Percentiles rank a stretch among this genome's conserved stretches.
phyloP scores from a whole-genome alignment of 2,888 invertebrate species.

The Oscheius sp. region DNA sequence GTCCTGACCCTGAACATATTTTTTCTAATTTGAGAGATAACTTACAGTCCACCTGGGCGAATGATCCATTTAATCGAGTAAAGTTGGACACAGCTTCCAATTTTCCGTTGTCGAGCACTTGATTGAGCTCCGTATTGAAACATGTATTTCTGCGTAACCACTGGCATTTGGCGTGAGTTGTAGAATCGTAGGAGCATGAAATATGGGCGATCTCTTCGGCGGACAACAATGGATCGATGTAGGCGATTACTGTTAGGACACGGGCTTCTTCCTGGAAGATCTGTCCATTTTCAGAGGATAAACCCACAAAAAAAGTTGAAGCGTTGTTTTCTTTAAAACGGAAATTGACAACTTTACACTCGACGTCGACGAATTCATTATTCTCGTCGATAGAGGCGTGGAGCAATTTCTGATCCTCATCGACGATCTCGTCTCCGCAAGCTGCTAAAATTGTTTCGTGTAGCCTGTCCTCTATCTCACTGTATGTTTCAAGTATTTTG shows the following conservation, averaged over 20 bases:
- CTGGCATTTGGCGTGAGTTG: conserved; percentile 50
- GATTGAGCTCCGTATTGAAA: conserved; percentile 55
- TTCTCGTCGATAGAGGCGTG: conserved; percentile 61
- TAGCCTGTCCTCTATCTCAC: conserved; percentile 33
- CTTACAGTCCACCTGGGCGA: conserved; percentile 25
- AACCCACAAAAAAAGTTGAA: conserved; percentile 53
- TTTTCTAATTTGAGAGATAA: background rate
- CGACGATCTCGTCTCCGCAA: conserved; percentile 59
- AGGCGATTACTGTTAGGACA: conserved; percentile 59
- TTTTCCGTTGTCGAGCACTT: conserved; percentile 19
- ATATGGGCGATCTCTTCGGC: conserved; percentile 62
- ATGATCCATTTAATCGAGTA: conserved; percentile 8
- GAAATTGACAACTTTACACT: conserved; percentile 60
- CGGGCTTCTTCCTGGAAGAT: conserved; percentile 56
- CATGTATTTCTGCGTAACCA: conserved; percentile 61
- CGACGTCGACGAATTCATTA: conserved; percentile 62
- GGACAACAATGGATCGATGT: conserved; percentile 56
- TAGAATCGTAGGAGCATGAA: conserved; percentile 53
- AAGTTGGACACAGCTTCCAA: conserved; percentile 12
- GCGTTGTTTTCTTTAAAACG: conserved; percentile 43
- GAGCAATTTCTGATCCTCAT: conserved; percentile 62
- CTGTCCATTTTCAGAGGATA: background rate
- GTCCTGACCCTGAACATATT: conserved; percentile 49
- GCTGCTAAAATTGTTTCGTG: conserved; percentile 39
- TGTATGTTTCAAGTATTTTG: conserved; percentile 56